Base-by-base conservation (phyloP, 2,888 invertebrate species). In the Drosophila glabriapex region DNA sequence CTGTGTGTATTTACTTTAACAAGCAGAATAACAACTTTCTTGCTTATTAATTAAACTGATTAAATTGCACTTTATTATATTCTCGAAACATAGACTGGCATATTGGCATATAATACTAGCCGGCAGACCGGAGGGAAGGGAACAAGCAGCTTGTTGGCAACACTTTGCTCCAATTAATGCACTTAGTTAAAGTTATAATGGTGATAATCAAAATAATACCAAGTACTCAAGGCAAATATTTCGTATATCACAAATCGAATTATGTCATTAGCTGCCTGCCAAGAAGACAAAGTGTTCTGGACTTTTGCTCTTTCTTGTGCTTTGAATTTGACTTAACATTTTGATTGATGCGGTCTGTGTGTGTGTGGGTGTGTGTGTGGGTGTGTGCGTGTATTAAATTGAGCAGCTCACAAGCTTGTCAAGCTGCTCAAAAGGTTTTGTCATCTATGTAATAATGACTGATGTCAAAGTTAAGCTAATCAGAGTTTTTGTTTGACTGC, bases 1-100 rank as follows among this genome's bases (percentile, higher is more conserved):
- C 39, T 28, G 25, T 63, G 29, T 54, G 35, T 41, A 14, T 59
- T 31, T 28, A 28, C 16, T 39, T 55, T 29, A 33, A 14, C 28
- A 10, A 43, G 29, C 50, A 35, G 29, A 16, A 31, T 49, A 37
- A 56, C 49, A 76, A 68, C 43, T 71, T 61, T 64, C 66, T 70
- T 88, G 83, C 73, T 58, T 78, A 85, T 85, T 85, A 90, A 90
- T 87, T 82, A 80, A 84, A 73, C 80, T 82, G 85, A 91, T 87
- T 87, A 89, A 78, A 91, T 73, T 87, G 68, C 67, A 74, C 67
- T 76, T 68, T 53, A 67, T 71, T 66, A 60, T 65, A 50, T 12
- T 31, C 19, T 41, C 25, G n/a, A 63, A 52, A 33, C 22, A 37
- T 39, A 58, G 46, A 6, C 39, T 35, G 56, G 35, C 49, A 31